Percentiles rank a stretch among this genome's conserved stretches.
Conservation (phyloP, 1,140 invertebrate genomes). For the Apis cerana region DNA sequence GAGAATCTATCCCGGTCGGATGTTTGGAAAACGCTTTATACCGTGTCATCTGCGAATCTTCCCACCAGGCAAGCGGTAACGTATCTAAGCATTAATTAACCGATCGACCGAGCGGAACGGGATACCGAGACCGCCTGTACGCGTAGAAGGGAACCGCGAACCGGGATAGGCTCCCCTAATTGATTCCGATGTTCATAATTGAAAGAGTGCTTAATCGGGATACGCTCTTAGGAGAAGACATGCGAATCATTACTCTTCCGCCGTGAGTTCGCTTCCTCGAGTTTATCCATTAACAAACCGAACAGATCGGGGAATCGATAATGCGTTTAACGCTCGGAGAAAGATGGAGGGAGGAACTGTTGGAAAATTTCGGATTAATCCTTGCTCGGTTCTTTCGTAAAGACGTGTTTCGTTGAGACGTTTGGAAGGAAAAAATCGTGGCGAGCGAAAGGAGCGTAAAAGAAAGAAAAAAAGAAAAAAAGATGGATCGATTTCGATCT, state of each 20-base stretch:
- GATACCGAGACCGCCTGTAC: neutral
- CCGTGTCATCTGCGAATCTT: conserved; percentile 13
- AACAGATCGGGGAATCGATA: conserved; percentile 43
- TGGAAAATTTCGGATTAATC: no score
- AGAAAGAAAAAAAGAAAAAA: no score
- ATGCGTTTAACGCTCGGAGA: neutral
- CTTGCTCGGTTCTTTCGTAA: no score
- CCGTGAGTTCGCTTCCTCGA: conserved; percentile 42
- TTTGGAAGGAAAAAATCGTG: no score
- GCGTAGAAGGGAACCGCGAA: neutral
- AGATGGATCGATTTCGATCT: no score
- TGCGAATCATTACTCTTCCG: neutral
- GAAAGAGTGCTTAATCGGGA: conserved; percentile 36
- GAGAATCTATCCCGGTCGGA: no score
- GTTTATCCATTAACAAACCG: conserved; percentile 57
- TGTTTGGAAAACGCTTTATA: neutral
- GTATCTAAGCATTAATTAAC: conserved; percentile 18
- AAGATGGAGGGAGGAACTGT: no score
- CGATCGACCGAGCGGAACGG: neutral
- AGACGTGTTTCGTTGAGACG: no score
- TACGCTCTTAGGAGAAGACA: conserved; percentile 30
- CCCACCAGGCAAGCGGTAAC: neutral
- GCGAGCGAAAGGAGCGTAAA: no score
- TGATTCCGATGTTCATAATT: conserved; percentile 25
- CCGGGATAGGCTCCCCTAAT: neutral